Conservation (phyloP, 2,113 vertebrate genomes). For the Anoplopoma fimbria region DNA sequence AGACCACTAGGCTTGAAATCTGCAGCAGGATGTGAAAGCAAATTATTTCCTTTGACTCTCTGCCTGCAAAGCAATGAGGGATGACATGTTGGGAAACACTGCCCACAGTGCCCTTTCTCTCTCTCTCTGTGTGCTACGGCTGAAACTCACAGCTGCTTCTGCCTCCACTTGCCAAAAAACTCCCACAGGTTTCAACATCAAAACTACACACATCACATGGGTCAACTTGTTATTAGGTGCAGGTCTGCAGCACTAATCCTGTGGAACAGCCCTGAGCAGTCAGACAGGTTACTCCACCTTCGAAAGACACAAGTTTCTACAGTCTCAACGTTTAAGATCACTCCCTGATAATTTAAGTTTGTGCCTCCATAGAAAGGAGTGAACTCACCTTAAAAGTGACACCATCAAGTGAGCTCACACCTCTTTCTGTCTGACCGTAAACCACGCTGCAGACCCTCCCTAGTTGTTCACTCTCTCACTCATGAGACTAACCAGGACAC, state of each 20-base stretch:
- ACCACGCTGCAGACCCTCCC: slow-evolving; percentile 42
- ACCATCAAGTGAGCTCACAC: slow-evolving; percentile 52
- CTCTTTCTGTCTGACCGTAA: slow-evolving; percentile 44
- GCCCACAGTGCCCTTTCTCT: slow-evolving; percentile 18
- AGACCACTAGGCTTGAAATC: slow-evolving; percentile 17
- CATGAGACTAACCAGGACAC: slow-evolving; percentile 60
- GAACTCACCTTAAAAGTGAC: slow-evolving; percentile 72
- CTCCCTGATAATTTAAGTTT: slow-evolving; percentile 2
- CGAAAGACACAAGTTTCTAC: neutral
- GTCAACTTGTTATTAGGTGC: slow-evolving; percentile 35
- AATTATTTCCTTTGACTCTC: slow-evolving; percentile 27
- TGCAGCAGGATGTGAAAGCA: slow-evolving; percentile 27
- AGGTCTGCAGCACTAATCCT: slow-evolving; percentile 43
- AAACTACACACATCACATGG: slow-evolving; percentile 20
- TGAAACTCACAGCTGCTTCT: slow-evolving; percentile 17
- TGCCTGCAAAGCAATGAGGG: slow-evolving; percentile 2
- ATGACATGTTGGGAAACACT: slow-evolving; percentile 56
- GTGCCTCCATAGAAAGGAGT: slow-evolving; percentile 20
- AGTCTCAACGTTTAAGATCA: slow-evolving; percentile 2
- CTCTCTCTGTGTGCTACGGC: neutral
- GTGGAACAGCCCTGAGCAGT: slow-evolving; percentile 39
- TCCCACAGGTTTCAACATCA: slow-evolving; percentile 33
- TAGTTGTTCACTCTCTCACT: slow-evolving; percentile 42
- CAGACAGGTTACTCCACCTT: slow-evolving; percentile 66
- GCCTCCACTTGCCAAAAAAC: slow-evolving; percentile 5